A percentile compares a stretch with the other conserved stretches of the same genome.
phyloP scores from a whole-genome alignment of 1,140 invertebrate species.

The Drosophila mayri region DNA sequence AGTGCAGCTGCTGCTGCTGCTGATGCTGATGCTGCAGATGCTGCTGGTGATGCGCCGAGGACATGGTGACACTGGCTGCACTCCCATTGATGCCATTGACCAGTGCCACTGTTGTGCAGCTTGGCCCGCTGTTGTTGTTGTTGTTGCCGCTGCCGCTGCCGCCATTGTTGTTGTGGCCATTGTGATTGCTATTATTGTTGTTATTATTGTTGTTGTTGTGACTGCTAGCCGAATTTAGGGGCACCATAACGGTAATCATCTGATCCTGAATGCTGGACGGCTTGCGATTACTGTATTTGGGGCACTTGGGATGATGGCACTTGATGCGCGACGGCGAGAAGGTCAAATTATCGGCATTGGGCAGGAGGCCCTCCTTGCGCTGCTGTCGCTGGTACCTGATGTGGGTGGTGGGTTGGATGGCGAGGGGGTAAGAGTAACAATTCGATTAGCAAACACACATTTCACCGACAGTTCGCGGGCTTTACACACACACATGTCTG shows the following conservation, averaged over 20 bases:
- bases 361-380: conserved; percentile 80
- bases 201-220: conserved; percentile 57
- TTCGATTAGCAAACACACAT: conserved; percentile 55
- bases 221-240: conserved; percentile 78
- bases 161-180: conserved; percentile 21
- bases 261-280: conserved; percentile 84
- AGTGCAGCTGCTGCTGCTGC: conserved; percentile 50
- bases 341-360: conserved; percentile 83
- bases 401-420: neutral
- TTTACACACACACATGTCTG: conserved; percentile 36
- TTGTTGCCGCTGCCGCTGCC: neutral
- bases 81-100: conserved; percentile 74
- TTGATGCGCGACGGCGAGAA: conserved; percentile 84
- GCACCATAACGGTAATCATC: conserved; percentile 85
- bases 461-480: conserved; percentile 21
- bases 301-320: conserved; percentile 84
- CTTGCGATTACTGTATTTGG: conserved; percentile 82
- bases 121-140: conserved; percentile 32
- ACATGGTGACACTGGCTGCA: conserved; percentile 57
- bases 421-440: conserved; percentile 10
- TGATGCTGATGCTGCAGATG: conserved; percentile 34
- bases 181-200: conserved; percentile 29
- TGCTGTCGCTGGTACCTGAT: conserved; percentile 81
- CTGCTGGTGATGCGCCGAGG: conserved; percentile 52
- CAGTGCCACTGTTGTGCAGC: conserved; percentile 66